A percentile compares a stretch with the other conserved stretches of the same genome.
Evolutionary conservation across 1,140 invertebrate genomes (phyloP).

Genomic region (Penaeus indicus): DNA sequence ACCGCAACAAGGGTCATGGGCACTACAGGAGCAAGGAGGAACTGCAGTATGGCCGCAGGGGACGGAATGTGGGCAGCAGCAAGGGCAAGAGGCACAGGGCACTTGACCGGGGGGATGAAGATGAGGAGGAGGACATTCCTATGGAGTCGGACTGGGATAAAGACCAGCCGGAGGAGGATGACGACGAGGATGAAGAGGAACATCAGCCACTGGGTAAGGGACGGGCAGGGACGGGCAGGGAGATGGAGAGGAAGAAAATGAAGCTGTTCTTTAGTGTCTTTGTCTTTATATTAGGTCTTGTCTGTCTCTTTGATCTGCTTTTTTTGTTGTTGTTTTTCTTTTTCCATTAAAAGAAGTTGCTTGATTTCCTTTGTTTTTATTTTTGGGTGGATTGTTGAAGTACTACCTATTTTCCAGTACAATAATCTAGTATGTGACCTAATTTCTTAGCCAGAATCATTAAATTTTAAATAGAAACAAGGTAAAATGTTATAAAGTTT

Average conservation of each 20-base stretch:
- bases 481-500: too few species aligned
- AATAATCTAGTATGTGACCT: too few species aligned
- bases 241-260: too few species aligned
- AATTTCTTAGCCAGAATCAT: too few species aligned
- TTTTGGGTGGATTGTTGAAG: too few species aligned
- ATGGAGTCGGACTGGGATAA: constrained; percentile 54
- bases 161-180: constrained; percentile 55
- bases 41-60: neutral
- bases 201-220: constrained; percentile 36
- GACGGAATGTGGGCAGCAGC: neutral
- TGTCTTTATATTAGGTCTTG: neutral
- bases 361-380: too few species aligned
- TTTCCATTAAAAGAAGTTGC: too few species aligned
- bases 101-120: constrained; percentile 7
- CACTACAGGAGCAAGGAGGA: too few species aligned
- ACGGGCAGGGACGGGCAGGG: neutral
- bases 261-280: too few species aligned
- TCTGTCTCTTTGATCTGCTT: neutral
- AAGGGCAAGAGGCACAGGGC: constrained; percentile 1
- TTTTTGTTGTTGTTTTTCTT: neutral
- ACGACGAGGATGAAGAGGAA: constrained; percentile 44
- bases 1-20: too few species aligned
- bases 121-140: constrained; percentile 26
- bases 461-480: too few species aligned
- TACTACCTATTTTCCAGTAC: too few species aligned